These are phyloP conservation scores for Rousettus leschenaultii DNA, from an alignment of 2,113 vertebrate species.

Conservation along the genomic window DNA sequence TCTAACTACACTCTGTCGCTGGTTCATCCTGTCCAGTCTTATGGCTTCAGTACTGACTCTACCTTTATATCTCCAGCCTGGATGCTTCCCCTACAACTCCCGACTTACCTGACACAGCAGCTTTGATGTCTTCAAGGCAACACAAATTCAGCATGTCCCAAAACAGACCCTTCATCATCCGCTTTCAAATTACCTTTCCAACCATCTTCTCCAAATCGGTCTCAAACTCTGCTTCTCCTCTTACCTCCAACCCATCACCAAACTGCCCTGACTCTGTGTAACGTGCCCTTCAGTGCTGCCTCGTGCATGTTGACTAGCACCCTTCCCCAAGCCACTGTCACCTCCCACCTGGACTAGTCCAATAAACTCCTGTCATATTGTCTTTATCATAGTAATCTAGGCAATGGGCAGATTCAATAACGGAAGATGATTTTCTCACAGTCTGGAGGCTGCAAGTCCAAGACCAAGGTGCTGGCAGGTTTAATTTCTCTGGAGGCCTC, in stretches of 20 bases:
- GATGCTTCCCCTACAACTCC: neutral
- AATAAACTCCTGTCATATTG: too few relatives aligned
- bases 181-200: neutral
- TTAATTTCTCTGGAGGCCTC: neutral
- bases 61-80: neutral
- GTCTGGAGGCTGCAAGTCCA: neutral
- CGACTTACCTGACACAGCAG: neutral
- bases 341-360: neutral
- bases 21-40: too few relatives aligned
- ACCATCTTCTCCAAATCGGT: neutral
- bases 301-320: neutral
- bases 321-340: too few relatives aligned
- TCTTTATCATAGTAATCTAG: neutral
- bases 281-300: fast-evolving
- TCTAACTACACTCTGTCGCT: neutral
- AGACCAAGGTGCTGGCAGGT: neutral
- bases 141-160: neutral
- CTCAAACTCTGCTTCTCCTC: neutral
- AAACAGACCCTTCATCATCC: neutral
- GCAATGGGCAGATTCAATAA: neutral
- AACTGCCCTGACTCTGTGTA: neutral
- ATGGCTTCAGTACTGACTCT: neutral
- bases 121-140: neutral
- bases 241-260: neutral
- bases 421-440: neutral